Evolutionary conservation across 1,140 invertebrate genomes (phyloP), one percentile per base, ranked within the genome.

Genomic region (Rhopalosiphum padi): DNA sequence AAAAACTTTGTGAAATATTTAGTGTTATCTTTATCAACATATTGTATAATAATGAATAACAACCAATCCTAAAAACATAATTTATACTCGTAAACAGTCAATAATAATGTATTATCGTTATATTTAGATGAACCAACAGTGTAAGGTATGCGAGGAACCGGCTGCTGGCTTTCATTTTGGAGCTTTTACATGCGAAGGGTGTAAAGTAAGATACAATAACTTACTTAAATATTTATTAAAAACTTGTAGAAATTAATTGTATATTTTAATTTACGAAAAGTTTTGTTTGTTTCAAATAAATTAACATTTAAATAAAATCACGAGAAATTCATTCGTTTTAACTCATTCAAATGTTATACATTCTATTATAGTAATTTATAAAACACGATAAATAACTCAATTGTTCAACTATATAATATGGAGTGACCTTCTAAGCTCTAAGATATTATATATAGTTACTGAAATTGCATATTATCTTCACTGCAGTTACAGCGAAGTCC

Each of bases 341-440:
- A 35, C 43, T 94, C 37, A 37, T 68, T 43, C 35, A 37, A 18
- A 30, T 93, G 55, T 43, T 87, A 35, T 87, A 53, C 90, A n/a
- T 77, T 77, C 15, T 77, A 18, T 7, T 21, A n/a, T 77, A n/a
- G 89, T 95, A 95, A 96, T 96, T 95, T 96, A n/a, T 41, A 25
- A 25, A 55, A 35, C 88, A 53, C 9, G 35, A 37, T 37, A 41
- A 55, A 55, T 89, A 55, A 89, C 88, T 55, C 88, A 55, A 55
- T 89, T 89, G 23, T 55, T 51, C 11, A 37, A 89, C 87, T 21
- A n/a, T 53, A 35, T 37, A 35, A 43, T 86, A 85, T 87, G 3
- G 15, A 51, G 18, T 55, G 88, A 89, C 88, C 88, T 89, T 89
- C 48, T 55, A 51, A 46, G 2, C 37, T 83, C 22, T 85, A 35